A percentile compares a stretch with the other conserved stretches of the same genome.
phyloP scores from a whole-genome alignment of 2,113 vertebrate genomes.

The Neotoma lepida region DNA sequence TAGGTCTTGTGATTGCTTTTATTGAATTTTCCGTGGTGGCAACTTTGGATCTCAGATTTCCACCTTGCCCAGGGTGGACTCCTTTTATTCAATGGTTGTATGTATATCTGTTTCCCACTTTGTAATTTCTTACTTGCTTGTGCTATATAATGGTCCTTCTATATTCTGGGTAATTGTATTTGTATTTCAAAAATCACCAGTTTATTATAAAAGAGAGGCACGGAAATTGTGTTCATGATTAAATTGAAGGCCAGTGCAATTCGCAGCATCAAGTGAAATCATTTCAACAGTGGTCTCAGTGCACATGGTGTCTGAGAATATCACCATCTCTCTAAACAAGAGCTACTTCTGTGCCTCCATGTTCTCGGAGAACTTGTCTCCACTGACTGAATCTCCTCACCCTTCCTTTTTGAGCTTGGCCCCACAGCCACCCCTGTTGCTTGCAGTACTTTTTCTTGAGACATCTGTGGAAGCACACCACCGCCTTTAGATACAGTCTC shows the following conservation, averaged over 20 bases:
- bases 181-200: not conserved
- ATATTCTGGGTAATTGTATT: not conserved
- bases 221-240: not conserved
- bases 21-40: not conserved
- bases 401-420: not conserved
- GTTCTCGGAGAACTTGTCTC: not conserved
- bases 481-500: not conserved
- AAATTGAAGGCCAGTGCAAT: not conserved
- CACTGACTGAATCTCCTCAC: not conserved
- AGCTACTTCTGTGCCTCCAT: not conserved
- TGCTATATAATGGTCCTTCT: not conserved
- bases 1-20: not conserved
- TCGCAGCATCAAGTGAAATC: rapidly evolving
- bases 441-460: not conserved
- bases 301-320: not conserved
- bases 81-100: not conserved
- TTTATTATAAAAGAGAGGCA: not conserved
- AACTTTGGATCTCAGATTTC: not conserved
- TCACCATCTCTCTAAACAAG: not conserved
- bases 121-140: not conserved
- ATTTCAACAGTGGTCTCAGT: not conserved
- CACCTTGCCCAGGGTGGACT: not conserved
- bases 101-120: rapidly evolving
- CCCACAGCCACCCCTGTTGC: not conserved
- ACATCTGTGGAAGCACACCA: not conserved